Evolutionary conservation across 2,888 invertebrate species (phyloP).

Genomic region (Oasisia sp.): DNA sequence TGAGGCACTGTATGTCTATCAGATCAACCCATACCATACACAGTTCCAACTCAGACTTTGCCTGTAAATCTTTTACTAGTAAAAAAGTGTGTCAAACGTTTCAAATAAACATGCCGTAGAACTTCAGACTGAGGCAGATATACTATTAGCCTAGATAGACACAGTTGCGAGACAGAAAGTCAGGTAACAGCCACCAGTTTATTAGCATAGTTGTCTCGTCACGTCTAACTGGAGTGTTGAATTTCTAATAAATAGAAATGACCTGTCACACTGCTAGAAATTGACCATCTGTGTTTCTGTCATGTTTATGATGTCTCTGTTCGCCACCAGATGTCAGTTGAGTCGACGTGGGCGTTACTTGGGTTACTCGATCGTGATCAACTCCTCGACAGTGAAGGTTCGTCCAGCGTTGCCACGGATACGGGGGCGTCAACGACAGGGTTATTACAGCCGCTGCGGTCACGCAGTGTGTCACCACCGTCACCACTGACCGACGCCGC

Average conservation of each 20-base stretch:
- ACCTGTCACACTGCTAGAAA: neutral
- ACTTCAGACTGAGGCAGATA: too few species aligned
- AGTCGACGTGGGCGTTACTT: slow-evolving; percentile 50
- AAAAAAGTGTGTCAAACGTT: too few species aligned
- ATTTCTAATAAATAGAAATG: neutral
- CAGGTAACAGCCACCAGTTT: too few species aligned
- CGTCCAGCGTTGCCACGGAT: slow-evolving; percentile 19
- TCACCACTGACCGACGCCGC: neutral
- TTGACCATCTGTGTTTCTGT: neutral
- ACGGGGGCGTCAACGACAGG: neutral
- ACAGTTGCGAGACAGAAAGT: too few species aligned
- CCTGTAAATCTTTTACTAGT: too few species aligned
- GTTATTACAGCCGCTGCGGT: neutral
- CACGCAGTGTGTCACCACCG: neutral
- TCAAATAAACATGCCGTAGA: too few species aligned
- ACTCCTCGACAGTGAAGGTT: neutral
- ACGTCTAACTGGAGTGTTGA: neutral
- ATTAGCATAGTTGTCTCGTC: neutral
- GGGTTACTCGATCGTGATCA: slow-evolving; percentile 28
- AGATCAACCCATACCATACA: too few species aligned
- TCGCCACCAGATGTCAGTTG: slow-evolving; percentile 56
- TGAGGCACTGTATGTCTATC: too few species aligned
- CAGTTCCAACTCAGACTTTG: too few species aligned
- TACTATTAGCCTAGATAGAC: too few species aligned
- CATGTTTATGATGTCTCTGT: neutral